A percentile compares a stretch with the other conserved stretches of the same genome.
Conservation (phyloP, 2,113 vertebrate species). For the Thunnus thynnus region DNA sequence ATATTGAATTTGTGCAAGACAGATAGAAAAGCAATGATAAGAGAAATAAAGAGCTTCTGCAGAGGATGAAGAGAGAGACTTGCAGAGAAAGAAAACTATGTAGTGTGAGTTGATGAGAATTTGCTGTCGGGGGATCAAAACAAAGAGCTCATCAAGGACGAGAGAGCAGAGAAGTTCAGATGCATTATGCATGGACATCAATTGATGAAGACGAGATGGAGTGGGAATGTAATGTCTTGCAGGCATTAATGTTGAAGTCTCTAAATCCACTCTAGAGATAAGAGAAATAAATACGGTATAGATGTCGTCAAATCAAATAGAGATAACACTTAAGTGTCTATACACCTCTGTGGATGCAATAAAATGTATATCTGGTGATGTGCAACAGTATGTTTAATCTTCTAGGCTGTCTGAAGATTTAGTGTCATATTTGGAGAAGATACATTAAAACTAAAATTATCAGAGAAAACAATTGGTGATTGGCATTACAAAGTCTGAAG, state of each 20-base stretch:
- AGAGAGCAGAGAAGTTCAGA: conserved; percentile 49
- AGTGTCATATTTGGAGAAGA: no score
- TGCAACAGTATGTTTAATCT: neutral
- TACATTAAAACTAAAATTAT: no score
- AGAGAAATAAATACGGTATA: neutral
- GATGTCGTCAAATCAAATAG: conserved; percentile 6
- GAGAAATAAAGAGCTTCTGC: conserved; percentile 43
- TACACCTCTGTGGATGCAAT: neutral
- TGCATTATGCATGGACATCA: conserved; percentile 45
- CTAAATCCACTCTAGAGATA: conserved; percentile 13
- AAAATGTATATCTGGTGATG: neutral
- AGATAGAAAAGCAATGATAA: conserved; percentile 63
- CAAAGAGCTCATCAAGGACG: conserved; percentile 63
- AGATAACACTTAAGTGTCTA: neutral
- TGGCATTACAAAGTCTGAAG: neutral
- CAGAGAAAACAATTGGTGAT: no score
- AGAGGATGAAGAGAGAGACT: conserved; percentile 38
- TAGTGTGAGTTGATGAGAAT: conserved; percentile 34
- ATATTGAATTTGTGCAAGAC: conserved; percentile 61
- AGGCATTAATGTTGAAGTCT: conserved; percentile 23
- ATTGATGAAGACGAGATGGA: conserved; percentile 15
- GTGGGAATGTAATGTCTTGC: conserved; percentile 18
- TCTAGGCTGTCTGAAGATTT: neutral
- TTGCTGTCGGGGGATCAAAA: conserved; percentile 45
- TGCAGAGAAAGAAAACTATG: conserved; percentile 9